Evolutionary conservation across 2,888 invertebrate species (phyloP), one percentile per base, ranked within the genome.

Genomic region (Drosophila subsilvestris): DNA sequence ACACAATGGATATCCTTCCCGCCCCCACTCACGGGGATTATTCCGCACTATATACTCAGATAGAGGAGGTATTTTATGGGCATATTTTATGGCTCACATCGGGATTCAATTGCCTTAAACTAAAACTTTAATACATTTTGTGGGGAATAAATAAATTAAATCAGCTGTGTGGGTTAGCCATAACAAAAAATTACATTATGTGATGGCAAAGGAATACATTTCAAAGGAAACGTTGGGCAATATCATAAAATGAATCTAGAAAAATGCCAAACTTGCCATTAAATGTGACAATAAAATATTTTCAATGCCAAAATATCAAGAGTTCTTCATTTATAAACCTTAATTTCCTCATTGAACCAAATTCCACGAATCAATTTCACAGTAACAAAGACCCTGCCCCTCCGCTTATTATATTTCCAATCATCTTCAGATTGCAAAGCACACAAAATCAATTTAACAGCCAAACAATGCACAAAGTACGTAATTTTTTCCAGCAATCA

Each of bases 401-500:
- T 1, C 54, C 9, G 17, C n/a, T 22, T 18, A 55, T 42, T 9
- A 12, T 20, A 4, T n/a, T 18, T 12, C 12, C 25, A 43, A 27
- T 63, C 51, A 54, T 45, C 70, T 29, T 12, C n/a, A 22, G 43
- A 42, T 50, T 49, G 32, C 47, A 18, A 65, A 59, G 47, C 72
- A 59, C 43, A 37, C 37, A 20, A 59, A 72, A 72, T 72, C 72
- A 71, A 72, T 72, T 72, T 63, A 49, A 37, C 57, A 44, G 49
- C 25, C 72, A 47, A 57, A 72, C 61, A 69, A 69, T 69, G 49
- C 54, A 37, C 54, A 37, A 73, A 69, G 68, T 62, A 74, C 59
- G 69, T 69, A 60, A 65, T 66, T 72, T 59, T 65, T 72, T 73
- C 48, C 43, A 57, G 62, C 58, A 74, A 74, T 74, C 74, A 53